phyloP scores from a whole-genome alignment of 1,140 invertebrate genomes.

The Capitella teleta region DNA sequence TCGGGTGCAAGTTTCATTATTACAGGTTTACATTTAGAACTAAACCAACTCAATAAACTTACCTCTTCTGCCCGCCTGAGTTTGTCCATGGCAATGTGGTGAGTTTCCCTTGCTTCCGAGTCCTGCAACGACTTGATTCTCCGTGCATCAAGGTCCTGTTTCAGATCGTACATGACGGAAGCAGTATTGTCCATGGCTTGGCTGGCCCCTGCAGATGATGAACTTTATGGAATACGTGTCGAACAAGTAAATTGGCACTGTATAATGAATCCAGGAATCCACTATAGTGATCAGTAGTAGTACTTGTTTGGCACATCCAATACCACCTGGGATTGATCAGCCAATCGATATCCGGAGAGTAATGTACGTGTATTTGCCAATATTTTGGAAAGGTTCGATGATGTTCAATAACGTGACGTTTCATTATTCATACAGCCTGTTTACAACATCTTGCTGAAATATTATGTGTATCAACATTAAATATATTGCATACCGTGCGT shows the following conservation, averaged over 20 bases:
- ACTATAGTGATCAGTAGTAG: not conserved
- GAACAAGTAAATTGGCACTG: not conserved
- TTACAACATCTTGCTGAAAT: too few relatives aligned
- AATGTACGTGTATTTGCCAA: too few relatives aligned
- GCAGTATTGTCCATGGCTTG: not conserved
- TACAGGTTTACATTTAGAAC: not conserved
- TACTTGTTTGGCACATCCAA: not conserved
- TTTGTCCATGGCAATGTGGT: not conserved
- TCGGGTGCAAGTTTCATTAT: not conserved
- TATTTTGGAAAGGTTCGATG: too few relatives aligned
- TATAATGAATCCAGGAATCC: not conserved
- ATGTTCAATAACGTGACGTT: too few relatives aligned
- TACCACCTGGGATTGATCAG: too few relatives aligned
- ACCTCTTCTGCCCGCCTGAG: not conserved
- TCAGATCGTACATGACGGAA: not conserved
- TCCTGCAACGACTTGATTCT: constrained; percentile 7
- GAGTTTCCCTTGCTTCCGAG: constrained; percentile 8
- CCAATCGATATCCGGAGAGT: too few relatives aligned
- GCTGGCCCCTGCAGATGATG: constrained; percentile 2
- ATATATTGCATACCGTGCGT: too few relatives aligned
- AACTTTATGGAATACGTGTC: not conserved
- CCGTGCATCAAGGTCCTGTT: not conserved
- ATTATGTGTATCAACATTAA: too few relatives aligned
- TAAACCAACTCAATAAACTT: not conserved
- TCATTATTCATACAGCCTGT: too few relatives aligned